These are phyloP conservation scores for Mactra quadrangularis DNA, from an alignment of 1,140 invertebrate species.

Conservation along the genomic window DNA sequence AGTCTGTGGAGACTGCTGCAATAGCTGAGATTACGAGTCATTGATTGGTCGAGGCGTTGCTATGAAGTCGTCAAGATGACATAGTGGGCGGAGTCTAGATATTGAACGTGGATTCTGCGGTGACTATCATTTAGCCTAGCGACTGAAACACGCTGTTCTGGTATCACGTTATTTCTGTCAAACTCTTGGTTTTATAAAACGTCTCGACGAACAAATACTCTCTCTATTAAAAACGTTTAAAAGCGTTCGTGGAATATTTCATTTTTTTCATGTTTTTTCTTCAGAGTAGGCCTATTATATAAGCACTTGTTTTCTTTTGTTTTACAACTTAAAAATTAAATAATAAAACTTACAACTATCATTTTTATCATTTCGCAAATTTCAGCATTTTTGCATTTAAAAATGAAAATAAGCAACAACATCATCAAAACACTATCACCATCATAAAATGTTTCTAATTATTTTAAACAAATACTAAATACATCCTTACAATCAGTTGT, in stretches of 20 bases:
- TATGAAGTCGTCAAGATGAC: slow-evolving; percentile 35
- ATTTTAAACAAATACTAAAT: too few relatives aligned
- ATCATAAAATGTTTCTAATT: too few relatives aligned
- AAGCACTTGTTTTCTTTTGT: not conserved
- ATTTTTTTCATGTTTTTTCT: not conserved
- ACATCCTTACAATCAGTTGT: too few relatives aligned
- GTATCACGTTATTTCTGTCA: not conserved
- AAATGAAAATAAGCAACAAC: too few relatives aligned
- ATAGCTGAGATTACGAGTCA: not conserved
- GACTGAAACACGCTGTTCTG: slow-evolving; percentile 36
- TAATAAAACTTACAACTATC: too few relatives aligned
- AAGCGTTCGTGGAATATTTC: slow-evolving; percentile 11
- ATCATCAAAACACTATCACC: too few relatives aligned
- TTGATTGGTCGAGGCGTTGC: slow-evolving; percentile 47
- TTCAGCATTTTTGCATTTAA: too few relatives aligned
- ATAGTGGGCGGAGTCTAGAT: slow-evolving; percentile 25
- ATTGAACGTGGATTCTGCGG: not conserved
- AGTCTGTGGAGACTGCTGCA: not conserved
- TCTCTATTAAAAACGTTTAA: not conserved
- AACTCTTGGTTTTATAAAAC: not conserved
- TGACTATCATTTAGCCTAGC: slow-evolving; percentile 2
- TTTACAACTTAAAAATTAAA: not conserved
- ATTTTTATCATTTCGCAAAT: too few relatives aligned
- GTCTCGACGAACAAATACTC: slow-evolving; percentile 5
- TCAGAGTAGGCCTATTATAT: too few relatives aligned